Evolutionary conservation across 2,888 invertebrate species (phyloP), one percentile per base, ranked within the genome.

Genomic region (Zonitis immaculata): DNA sequence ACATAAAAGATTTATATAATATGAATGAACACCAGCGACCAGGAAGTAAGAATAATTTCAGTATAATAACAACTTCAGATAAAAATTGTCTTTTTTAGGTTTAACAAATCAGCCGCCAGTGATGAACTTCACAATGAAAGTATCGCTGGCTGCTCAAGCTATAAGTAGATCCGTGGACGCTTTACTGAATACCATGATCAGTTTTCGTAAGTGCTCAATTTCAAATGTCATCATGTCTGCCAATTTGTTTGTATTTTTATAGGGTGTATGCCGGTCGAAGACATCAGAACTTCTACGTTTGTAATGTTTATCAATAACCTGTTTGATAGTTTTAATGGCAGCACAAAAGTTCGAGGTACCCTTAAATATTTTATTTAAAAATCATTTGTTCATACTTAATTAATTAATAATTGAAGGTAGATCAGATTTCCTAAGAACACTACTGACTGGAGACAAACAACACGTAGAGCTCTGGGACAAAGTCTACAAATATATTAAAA

Each of bases 251-350:
- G 22, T n/a, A n/a, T n/a, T 16, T 8, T 14, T 14, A 6, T 14
- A 45, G 43, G 43, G 7, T 12, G 3, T 27, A 16, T 47, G 6
- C n/a, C 47, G 22, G 22, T 11, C 16, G 7, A 20, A 6, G 45
- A n/a, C 27, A 18, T n/a, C 16, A 27, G 27, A 27, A 45, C 45
- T 27, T 25, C 45, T 3, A 28, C 16, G 16, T 35, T 35, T 35
- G 16, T 45, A 28, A 45, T 27, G 16, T 27, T 25, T 27, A 45
- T 45, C 12, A 27, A 45, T 9, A 8, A 16, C 4, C 14, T 39
- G 2, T 47, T 47, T n/a, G 47, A 47, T 11, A 35, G 11, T 2
- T 47, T 47, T 12, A 35, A 47, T n/a, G 39, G 35, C 3, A 5
- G 9, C 44, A 25, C 1, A 2, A 16, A 7, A 3, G 35, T 8